Conservation (phyloP, 2,797 vertebrate genomes). For the Manis pentadactyla region DNA sequence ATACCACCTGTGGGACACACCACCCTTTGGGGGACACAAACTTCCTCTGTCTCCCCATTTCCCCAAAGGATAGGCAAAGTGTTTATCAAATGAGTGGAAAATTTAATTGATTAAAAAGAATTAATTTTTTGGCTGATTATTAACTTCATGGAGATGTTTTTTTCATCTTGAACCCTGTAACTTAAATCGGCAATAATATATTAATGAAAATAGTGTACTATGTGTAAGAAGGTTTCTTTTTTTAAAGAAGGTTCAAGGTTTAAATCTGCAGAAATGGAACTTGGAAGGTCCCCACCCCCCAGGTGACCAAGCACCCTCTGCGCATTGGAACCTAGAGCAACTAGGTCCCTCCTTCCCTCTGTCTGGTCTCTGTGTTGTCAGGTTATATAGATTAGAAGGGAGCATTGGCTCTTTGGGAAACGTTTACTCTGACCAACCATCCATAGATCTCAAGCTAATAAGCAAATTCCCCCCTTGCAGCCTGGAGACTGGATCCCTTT, state of each 20-base stretch:
- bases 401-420: not conserved
- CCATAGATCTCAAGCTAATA: not conserved
- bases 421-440: not conserved
- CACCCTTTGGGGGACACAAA: too few species aligned
- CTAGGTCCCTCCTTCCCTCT: not conserved
- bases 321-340: not conserved
- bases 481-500: not conserved
- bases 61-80: accelerated
- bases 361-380: too few species aligned
- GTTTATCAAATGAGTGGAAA: not conserved
- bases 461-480: not conserved
- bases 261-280: not conserved
- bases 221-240: not conserved
- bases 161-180: not conserved
- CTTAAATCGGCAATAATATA: not conserved
- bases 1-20: not conserved
- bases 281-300: not conserved
- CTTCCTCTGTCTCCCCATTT: not conserved
- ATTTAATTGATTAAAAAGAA: not conserved
- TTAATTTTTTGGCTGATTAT: not conserved
- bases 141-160: not conserved
- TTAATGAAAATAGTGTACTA: not conserved
- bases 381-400: not conserved
- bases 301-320: not conserved
- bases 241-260: not conserved